phyloP scores from a whole-genome alignment of 2,888 invertebrate genomes.

The Lottia gigantea region DNA sequence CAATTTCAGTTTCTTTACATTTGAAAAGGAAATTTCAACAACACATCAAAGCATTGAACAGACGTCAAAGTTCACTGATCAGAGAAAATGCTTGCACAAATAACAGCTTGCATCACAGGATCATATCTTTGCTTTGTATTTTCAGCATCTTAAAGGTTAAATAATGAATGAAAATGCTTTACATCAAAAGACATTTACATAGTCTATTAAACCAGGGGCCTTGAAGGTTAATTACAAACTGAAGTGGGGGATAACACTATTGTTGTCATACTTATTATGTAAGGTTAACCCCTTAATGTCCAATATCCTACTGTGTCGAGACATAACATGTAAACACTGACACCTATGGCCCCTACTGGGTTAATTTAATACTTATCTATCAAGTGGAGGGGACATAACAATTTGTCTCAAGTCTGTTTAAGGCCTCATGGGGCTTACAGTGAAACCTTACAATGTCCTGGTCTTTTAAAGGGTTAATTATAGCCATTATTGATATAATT shows the following conservation, averaged over 20 bases:
- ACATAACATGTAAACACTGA: conserved; percentile 8
- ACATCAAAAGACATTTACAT: background rate
- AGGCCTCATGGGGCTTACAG: background rate
- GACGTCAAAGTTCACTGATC: no score
- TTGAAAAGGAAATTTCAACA: no score
- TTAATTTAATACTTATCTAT: background rate
- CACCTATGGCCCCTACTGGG: conserved; percentile 3
- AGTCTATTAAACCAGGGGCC: background rate
- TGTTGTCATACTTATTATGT: background rate
- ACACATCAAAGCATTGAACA: no score
- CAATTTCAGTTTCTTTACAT: no score
- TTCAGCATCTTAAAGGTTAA: no score
- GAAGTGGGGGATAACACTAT: background rate
- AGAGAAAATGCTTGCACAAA: no score
- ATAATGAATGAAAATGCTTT: no score
- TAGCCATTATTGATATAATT: background rate
- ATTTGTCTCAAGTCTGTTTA: no score
- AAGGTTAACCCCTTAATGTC: conserved; percentile 8
- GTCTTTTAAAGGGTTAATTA: background rate
- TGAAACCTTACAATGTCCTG: background rate
- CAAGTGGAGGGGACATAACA: no score
- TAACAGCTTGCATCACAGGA: no score
- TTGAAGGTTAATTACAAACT: background rate
- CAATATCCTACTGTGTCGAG: conserved; percentile 4
- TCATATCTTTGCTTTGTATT: no score